Conservation (phyloP, 2,888 invertebrate genomes). For the Glaucopsyche alexis region DNA sequence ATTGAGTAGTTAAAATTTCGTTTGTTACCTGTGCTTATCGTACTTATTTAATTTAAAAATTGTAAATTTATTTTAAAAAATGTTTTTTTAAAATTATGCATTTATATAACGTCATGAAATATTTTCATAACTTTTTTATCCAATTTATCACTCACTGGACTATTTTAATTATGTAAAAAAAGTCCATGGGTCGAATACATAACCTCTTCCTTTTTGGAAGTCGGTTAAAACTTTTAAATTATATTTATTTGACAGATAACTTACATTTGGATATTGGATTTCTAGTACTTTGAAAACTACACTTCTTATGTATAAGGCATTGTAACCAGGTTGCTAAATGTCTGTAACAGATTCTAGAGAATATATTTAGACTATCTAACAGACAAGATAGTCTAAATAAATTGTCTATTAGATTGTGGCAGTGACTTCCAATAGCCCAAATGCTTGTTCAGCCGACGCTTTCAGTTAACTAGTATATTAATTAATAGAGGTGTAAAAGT, state of each 20-base stretch:
- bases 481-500: too few species aligned
- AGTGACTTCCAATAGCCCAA: not conserved
- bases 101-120: not conserved
- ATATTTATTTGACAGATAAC: too few species aligned
- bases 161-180: not conserved
- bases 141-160: not conserved
- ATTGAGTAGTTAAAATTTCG: constrained; percentile 49
- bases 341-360: not conserved
- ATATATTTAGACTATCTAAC: not conserved
- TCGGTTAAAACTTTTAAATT: too few species aligned
- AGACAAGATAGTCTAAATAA: too few species aligned
- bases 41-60: constrained; percentile 19
- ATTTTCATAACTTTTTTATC: not conserved
- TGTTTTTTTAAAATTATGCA: not conserved
- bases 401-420: not conserved
- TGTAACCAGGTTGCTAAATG: too few species aligned
- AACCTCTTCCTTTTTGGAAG: too few species aligned
- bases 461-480: too few species aligned
- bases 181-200: not conserved
- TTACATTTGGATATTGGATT: not conserved
- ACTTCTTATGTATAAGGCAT: too few species aligned
- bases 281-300: not conserved
- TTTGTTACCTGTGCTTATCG: constrained; percentile 18
- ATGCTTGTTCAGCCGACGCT: too few species aligned
- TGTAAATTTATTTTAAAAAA: not conserved